Percentiles rank a stretch among this genome's conserved stretches.
These are phyloP conservation scores for Acromyrmex echinatior DNA, from an alignment of 1,140 invertebrate genomes.

Conservation along the genomic window DNA sequence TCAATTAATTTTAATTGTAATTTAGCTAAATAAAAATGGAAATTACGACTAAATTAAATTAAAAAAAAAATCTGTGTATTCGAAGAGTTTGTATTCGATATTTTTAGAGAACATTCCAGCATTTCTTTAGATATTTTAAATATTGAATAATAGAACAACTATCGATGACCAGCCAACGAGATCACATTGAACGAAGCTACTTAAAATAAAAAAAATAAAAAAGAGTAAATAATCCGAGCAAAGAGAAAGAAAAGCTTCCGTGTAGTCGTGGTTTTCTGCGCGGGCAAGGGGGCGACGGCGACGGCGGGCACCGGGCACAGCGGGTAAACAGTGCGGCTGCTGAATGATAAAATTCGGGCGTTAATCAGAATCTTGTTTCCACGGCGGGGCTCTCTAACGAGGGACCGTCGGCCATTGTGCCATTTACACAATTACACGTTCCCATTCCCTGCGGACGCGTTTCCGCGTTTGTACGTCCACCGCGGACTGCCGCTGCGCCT, in stretches of 20 bases:
- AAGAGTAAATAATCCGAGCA: slow-evolving; percentile 21
- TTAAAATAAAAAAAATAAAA: not conserved
- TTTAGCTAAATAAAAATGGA: not conserved
- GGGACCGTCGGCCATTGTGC: slow-evolving; percentile 82
- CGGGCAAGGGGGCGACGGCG: slow-evolving; percentile 56
- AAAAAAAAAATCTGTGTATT: not conserved
- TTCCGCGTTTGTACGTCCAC: slow-evolving; percentile 74
- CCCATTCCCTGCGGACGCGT: slow-evolving; percentile 76
- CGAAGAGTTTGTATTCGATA: not conserved
- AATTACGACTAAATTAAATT: not conserved
- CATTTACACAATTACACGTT: slow-evolving; percentile 84
- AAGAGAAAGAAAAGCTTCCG: slow-evolving; percentile 25
- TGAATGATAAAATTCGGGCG: slow-evolving; percentile 82
- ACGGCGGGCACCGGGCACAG: slow-evolving; percentile 32
- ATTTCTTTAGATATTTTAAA: not conserved
- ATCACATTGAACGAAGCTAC: not conserved
- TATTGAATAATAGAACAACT: not conserved
- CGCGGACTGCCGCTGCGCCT: slow-evolving; percentile 26
- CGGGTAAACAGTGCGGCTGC: slow-evolving; percentile 67
- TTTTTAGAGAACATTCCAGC: not conserved
- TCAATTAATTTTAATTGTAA: not conserved
- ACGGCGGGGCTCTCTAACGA: slow-evolving; percentile 78
- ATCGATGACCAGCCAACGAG: not conserved
- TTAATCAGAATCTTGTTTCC: slow-evolving; percentile 85
- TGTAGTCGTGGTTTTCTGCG: slow-evolving; percentile 41